Evolutionary conservation across 2,113 vertebrate species (phyloP).

Genomic region (Passerina amoena): DNA sequence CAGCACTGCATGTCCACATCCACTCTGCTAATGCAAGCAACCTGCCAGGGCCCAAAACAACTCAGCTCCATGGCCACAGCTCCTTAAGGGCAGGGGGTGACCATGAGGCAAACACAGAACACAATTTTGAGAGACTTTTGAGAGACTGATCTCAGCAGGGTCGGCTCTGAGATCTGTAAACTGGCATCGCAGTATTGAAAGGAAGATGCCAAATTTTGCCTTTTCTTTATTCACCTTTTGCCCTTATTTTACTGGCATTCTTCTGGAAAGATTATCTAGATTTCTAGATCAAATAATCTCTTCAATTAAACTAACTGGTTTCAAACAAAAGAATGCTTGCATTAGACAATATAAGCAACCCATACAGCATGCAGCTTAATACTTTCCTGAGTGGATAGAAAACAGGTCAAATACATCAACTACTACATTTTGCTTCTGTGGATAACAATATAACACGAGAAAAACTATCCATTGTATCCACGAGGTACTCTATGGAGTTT

Average conservation of each 20-base stretch:
- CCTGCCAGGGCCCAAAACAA: background rate
- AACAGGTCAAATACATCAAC: background rate
- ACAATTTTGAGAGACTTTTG: background rate
- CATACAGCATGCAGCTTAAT: slow-evolving; percentile 9
- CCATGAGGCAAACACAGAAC: background rate
- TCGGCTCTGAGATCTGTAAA: background rate
- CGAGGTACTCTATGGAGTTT: background rate
- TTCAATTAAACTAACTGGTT: background rate
- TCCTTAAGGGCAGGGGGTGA: background rate
- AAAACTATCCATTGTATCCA: background rate
- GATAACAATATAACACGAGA: background rate
- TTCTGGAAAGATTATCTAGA: background rate
- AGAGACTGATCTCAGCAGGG: background rate
- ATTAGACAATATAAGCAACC: slow-evolving; percentile 11
- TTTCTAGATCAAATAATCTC: background rate
- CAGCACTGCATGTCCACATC: background rate
- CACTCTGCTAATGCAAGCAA: slow-evolving; percentile 40
- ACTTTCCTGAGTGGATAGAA: background rate
- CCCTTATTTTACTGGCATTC: background rate
- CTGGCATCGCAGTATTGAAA: background rate
- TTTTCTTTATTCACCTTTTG: background rate
- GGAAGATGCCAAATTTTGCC: background rate
- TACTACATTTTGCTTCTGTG: background rate
- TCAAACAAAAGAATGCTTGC: slow-evolving; percentile 19
- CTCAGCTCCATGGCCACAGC: background rate